These are phyloP conservation scores for Bolinopsis microptera DNA, from an alignment of 37 sponge, comb jelly and placozoan genomes.

Conservation along the genomic window DNA sequence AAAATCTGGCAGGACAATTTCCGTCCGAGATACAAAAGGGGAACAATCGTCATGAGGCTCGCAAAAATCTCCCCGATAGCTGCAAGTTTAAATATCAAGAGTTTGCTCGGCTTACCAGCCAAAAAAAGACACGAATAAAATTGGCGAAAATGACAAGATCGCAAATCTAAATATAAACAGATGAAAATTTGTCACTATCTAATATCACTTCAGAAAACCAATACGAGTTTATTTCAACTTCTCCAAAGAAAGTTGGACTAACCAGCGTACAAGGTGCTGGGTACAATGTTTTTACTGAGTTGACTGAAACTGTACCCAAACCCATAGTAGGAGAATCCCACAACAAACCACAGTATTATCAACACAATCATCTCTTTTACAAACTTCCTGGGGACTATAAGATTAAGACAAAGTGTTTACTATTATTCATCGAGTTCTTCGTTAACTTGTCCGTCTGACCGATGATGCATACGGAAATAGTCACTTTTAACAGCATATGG, in stretches of 20 bases:
- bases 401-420: background rate
- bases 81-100: background rate
- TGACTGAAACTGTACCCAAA: background rate
- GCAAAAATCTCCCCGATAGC: background rate
- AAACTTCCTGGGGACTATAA: constrained; percentile 60
- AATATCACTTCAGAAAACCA: too few relatives aligned
- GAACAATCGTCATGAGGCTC: background rate
- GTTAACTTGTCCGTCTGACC: too few relatives aligned
- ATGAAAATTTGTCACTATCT: too few relatives aligned
- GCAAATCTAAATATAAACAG: too few relatives aligned
- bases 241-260: too few relatives aligned
- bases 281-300: background rate
- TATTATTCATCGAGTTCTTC: background rate
- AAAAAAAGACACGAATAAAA: background rate
- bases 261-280: background rate
- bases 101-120: background rate
- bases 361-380: background rate
- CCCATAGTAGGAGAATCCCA: constrained; percentile 29
- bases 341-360: constrained; percentile 1
- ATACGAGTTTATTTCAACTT: too few relatives aligned
- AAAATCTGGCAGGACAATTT: background rate
- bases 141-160: too few relatives aligned
- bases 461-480: too few relatives aligned
- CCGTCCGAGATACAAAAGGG: background rate
- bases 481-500: too few relatives aligned